Evolutionary conservation across 2,888 invertebrate genomes (phyloP).

Genomic region (Oxyscelio sp.): DNA sequence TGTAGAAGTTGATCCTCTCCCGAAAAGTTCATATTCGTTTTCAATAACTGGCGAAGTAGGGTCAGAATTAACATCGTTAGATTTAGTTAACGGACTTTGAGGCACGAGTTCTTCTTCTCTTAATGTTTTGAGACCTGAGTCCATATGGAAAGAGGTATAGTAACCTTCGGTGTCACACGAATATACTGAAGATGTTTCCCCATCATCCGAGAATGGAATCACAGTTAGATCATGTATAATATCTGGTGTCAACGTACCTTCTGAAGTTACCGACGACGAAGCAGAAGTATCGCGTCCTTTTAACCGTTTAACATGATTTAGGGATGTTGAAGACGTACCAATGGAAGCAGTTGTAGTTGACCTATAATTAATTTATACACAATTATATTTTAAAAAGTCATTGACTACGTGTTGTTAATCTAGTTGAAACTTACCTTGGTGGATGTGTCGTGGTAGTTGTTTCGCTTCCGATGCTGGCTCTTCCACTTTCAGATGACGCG

Average conservation of each 20-base stretch:
- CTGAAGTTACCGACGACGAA: slow-evolving; percentile 95
- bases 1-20: slow-evolving; percentile 97
- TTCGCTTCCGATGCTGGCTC: too few relatives aligned
- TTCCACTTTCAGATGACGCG: too few relatives aligned
- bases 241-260: slow-evolving; percentile 95
- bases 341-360: slow-evolving; percentile 88
- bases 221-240: slow-evolving; percentile 93
- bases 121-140: slow-evolving; percentile 96
- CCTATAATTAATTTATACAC: slow-evolving; percentile 81
- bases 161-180: slow-evolving; percentile 99
- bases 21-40: slow-evolving; percentile 96
- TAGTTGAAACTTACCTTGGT: too few relatives aligned
- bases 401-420: too few relatives aligned
- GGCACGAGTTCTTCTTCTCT: slow-evolving; percentile 93
- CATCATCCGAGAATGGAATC: slow-evolving; percentile 91
- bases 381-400: too few relatives aligned
- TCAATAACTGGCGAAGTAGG: slow-evolving; percentile 93
- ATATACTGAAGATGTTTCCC: slow-evolving; percentile 96
- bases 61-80: slow-evolving; percentile 90
- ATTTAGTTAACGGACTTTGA: slow-evolving; percentile 92
- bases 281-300: slow-evolving; percentile 91
- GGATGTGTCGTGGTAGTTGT: too few relatives aligned
- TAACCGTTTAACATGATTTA: slow-evolving; percentile 86
- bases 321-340: slow-evolving; percentile 88
- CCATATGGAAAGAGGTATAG: slow-evolving; percentile 99